phyloP scores from a whole-genome alignment of 2,888 invertebrate genomes.

The Myopa tessellatipennis region DNA sequence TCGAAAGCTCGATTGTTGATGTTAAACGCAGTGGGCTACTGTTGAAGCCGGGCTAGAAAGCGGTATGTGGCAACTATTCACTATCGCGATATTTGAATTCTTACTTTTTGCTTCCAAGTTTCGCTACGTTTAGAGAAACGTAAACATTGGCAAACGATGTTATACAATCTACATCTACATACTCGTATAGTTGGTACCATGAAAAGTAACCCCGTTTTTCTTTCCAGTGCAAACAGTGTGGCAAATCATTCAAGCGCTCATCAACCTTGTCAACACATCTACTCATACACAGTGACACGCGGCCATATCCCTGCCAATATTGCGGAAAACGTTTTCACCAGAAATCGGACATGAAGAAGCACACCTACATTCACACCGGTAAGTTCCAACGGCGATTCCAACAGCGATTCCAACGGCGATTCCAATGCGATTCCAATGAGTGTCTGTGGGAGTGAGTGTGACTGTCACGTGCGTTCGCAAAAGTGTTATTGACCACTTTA shows the following conservation, averaged over 20 bases:
- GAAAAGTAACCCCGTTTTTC: too few species aligned
- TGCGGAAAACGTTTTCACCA: slow-evolving; percentile 73
- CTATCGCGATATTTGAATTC: too few species aligned
- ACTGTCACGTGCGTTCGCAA: background rate
- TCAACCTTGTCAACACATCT: slow-evolving; percentile 97
- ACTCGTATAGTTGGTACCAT: too few species aligned
- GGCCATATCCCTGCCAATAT: slow-evolving; percentile 98
- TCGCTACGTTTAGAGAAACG: too few species aligned
- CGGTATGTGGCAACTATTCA: too few species aligned
- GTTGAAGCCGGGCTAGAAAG: too few species aligned
- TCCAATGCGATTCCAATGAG: background rate
- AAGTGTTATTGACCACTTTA: slow-evolving; percentile 5
- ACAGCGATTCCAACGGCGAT: background rate
- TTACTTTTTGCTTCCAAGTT: too few species aligned
- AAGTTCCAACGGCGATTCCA: slow-evolving; percentile 51
- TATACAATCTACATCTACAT: too few species aligned
- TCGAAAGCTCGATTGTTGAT: background rate
- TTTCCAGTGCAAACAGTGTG: slow-evolving; percentile 88
- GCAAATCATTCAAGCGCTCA: slow-evolving; percentile 95
- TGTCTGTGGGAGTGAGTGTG: background rate
- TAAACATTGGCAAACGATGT: too few species aligned
- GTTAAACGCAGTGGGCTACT: too few species aligned
- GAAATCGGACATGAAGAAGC: slow-evolving; percentile 95
- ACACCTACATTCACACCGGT: slow-evolving; percentile 97
- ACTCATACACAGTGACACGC: slow-evolving; percentile 95